A percentile compares a stretch with the other conserved stretches of the same genome.
These are phyloP conservation scores for Pelagia noctiluca DNA, from an alignment of 30 jellyfish, hydroid and myxozoan species.

Conservation along the genomic window DNA sequence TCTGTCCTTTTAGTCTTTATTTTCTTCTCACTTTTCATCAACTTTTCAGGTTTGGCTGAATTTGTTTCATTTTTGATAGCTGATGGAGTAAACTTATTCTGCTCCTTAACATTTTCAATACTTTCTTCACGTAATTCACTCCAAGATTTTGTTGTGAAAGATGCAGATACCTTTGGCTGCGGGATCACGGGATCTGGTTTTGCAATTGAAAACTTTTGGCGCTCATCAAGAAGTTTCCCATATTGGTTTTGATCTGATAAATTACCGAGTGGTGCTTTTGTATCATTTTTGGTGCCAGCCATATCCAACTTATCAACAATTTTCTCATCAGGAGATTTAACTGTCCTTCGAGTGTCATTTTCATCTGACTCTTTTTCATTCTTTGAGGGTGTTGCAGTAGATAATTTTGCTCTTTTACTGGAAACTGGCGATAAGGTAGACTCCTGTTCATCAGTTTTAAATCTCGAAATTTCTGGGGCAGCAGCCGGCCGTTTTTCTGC, in stretches of 20 bases:
- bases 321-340: neutral
- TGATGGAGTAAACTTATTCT: constrained; percentile 35
- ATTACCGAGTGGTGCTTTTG: neutral
- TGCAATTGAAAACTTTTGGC: neutral
- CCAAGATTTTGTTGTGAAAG: neutral
- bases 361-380: neutral
- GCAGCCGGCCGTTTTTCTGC: constrained; percentile 16
- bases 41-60: constrained; percentile 21
- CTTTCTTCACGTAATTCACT: neutral
- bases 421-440: neutral
- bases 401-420: neutral
- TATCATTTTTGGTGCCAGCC: no score
- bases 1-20: constrained; percentile 20
- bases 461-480: neutral
- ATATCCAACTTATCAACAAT: no score
- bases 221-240: neutral
- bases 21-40: constrained; percentile 43
- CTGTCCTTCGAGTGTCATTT: neutral
- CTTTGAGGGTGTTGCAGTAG: neutral
- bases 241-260: neutral
- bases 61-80: constrained; percentile 4
- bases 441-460: neutral
- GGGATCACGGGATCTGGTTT: neutral
- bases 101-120: neutral
- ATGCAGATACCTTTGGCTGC: neutral